Conservation (phyloP, 2,888 invertebrate species). For the Mycogona germanica region DNA sequence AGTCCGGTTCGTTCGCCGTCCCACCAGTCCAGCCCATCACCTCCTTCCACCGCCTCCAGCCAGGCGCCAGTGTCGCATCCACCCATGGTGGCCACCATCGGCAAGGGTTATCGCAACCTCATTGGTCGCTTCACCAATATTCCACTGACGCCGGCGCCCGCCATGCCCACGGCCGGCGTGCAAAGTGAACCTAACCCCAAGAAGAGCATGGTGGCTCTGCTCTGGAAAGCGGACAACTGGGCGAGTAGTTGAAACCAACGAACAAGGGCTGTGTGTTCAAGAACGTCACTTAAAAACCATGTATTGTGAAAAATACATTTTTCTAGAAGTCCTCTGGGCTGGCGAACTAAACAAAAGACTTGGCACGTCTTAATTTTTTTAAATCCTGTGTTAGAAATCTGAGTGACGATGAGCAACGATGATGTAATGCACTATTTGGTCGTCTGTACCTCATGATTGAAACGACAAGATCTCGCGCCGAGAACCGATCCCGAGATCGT, state of each 20-base stretch:
- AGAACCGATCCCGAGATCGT: too few species aligned
- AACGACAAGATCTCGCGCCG: too few species aligned
- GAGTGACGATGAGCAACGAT: too few species aligned
- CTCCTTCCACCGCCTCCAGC: not conserved
- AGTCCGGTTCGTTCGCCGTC: conserved; percentile 7
- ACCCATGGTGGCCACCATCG: conserved; percentile 56
- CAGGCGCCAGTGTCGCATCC: not conserved
- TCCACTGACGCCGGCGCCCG: conserved; percentile 17
- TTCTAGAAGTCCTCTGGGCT: too few species aligned
- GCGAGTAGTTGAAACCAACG: conserved; percentile 19
- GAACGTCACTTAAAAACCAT: too few species aligned
- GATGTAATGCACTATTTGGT: too few species aligned
- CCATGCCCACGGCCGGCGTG: conserved; percentile 29
- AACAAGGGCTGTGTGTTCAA: too few species aligned
- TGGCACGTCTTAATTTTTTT: too few species aligned
- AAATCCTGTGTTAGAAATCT: too few species aligned
- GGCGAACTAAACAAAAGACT: too few species aligned
- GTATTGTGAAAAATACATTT: too few species aligned
- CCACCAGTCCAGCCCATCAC: not conserved
- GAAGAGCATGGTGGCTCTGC: conserved; percentile 48
- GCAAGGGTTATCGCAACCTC: conserved; percentile 70
- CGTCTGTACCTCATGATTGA: too few species aligned
- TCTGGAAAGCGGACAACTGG: conserved; percentile 64
- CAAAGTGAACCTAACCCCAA: conserved; percentile 23
- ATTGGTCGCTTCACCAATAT: conserved; percentile 32